Evolutionary conservation across 2,113 vertebrate species (phyloP).

Genomic region (Xiphorhynchus elegans): DNA sequence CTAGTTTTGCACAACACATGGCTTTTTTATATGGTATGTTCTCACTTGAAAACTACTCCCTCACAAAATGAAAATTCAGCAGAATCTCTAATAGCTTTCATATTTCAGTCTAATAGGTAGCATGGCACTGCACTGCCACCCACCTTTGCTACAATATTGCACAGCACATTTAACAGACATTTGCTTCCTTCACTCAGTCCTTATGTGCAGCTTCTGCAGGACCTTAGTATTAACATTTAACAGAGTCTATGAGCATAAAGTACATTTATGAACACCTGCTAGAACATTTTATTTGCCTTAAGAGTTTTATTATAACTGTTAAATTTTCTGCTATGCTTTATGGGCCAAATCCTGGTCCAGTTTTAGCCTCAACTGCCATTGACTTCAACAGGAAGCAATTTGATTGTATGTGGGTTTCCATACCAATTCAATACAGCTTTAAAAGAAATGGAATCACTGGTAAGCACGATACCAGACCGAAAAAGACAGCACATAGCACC

Average conservation of each 20-base stretch:
- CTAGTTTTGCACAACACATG: conserved; percentile 24
- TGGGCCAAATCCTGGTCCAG: conserved; percentile 52
- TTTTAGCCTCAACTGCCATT: background rate
- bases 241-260: conserved; percentile 69
- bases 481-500: background rate
- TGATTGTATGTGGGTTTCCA: conserved; percentile 3
- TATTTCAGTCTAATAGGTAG: conserved; percentile 76
- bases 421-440: conserved; percentile 44
- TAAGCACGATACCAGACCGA: background rate
- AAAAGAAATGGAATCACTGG: conserved; percentile 27
- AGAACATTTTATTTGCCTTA: conserved; percentile 75
- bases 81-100: conserved; percentile 71
- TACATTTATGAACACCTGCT: conserved; percentile 73
- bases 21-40: conserved; percentile 31
- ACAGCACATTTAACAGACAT: conserved; percentile 64
- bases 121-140: conserved; percentile 56
- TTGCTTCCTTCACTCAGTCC: conserved; percentile 58
- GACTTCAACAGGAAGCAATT: conserved; percentile 10
- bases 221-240: conserved; percentile 70
- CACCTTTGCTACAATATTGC: conserved; percentile 52
- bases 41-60: conserved; percentile 56
- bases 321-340: conserved; percentile 73
- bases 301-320: conserved; percentile 72
- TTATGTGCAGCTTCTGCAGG: conserved; percentile 39
- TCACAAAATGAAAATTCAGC: conserved; percentile 73